These are phyloP conservation scores for Petrolisthes cinctipes DNA, from an alignment of 2,888 invertebrate genomes.

Conservation along the genomic window DNA sequence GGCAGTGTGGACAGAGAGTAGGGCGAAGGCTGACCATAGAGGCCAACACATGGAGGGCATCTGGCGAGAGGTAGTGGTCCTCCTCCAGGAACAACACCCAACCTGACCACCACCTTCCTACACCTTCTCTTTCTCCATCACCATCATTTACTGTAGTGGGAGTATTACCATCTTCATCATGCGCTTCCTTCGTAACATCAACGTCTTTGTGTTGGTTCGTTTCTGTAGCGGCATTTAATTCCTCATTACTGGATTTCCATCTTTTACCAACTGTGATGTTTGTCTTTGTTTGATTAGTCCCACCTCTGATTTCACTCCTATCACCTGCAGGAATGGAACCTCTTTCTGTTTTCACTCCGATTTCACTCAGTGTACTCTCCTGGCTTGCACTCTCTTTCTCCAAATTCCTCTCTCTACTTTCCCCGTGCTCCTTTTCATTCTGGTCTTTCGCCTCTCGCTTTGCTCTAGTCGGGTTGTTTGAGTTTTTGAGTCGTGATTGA, in stretches of 20 bases:
- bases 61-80: conserved; percentile 74
- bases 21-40: conserved; percentile 67
- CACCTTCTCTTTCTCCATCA: background rate
- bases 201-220: background rate
- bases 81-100: conserved; percentile 74
- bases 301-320: too few relatives aligned
- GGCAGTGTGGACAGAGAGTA: background rate
- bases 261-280: too few relatives aligned
- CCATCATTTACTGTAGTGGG: too few relatives aligned
- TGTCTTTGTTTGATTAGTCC: too few relatives aligned
- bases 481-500: too few relatives aligned
- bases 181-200: background rate
- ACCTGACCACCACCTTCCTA: conserved; percentile 66
- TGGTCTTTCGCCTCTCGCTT: background rate
- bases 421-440: background rate
- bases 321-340: background rate
- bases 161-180: background rate
- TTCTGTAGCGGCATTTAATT: background rate
- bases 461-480: too few relatives aligned
- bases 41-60: conserved; percentile 71
- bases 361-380: background rate
- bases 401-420: background rate
- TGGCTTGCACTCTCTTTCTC: background rate
- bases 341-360: background rate
- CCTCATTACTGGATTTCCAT: too few relatives aligned